Percentiles rank a stretch among this genome's conserved stretches.
Evolutionary conservation across 2,888 invertebrate genomes (phyloP).

Genomic region (Heterodera filipjevi): DNA sequence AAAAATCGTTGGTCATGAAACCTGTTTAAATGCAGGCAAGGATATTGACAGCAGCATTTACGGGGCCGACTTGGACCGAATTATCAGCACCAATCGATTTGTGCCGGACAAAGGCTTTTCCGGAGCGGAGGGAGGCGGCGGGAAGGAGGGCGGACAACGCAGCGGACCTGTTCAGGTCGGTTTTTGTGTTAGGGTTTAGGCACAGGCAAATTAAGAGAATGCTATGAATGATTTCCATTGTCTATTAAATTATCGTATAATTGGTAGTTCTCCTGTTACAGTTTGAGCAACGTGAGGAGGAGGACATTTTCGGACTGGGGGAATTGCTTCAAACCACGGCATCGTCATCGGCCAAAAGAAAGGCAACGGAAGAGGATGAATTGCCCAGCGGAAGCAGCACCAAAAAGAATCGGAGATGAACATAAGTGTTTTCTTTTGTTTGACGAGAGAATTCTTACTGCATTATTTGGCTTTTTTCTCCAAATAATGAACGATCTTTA

Average conservation of each 20-base stretch:
- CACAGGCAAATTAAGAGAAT: no score
- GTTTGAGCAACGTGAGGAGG: conserved; percentile 68
- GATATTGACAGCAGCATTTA: conserved; percentile 88
- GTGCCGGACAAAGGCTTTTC: conserved; percentile 96
- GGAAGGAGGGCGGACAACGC: conserved; percentile 71
- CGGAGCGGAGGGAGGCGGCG: conserved; percentile 75
- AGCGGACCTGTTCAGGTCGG: conserved; percentile 90
- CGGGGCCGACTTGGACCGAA: conserved; percentile 84
- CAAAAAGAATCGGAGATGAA: conserved; percentile 1
- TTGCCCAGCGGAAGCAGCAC: not conserved
- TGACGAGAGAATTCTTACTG: not conserved
- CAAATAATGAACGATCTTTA: not conserved
- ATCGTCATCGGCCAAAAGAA: conserved; percentile 67
- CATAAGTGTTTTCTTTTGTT: not conserved
- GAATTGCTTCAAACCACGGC: conserved; percentile 97
- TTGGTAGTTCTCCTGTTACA: conserved; percentile 67
- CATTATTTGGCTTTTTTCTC: not conserved
- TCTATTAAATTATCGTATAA: no score
- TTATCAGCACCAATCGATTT: conserved; percentile 88
- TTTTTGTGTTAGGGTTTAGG: no score
- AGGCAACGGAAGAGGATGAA: conserved; percentile 22
- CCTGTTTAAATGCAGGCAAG: conserved; percentile 53
- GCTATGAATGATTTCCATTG: no score
- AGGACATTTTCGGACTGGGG: conserved; percentile 96
- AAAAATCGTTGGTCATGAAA: not conserved